Base-by-base conservation (phyloP, 2,113 vertebrate species). In the Notothenia coriiceps region DNA sequence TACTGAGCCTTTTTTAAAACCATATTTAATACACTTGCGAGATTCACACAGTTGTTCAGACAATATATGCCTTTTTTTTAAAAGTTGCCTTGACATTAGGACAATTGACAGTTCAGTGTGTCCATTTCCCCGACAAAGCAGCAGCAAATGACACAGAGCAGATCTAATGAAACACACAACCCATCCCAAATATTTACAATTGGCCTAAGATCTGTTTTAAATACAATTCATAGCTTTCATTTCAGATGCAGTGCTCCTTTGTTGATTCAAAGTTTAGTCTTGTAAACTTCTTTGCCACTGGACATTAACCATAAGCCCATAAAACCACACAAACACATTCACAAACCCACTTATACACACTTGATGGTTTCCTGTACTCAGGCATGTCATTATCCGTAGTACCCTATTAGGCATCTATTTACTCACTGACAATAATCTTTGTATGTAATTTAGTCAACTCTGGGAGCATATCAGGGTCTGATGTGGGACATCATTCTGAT, bases 381-480 rank as follows among this genome's bases (percentile, higher is more conserved):
- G 57, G 18, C 72, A 71, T 74, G 51, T 66, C 49, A 69, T 40
- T 11, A n/a, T 84, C 65, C 83, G 17, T 51, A 57, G 46, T 46
- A 71, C 88, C 86, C 81, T 91, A 85, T 91, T 85, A 92, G 89
- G 86, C 60, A 17, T 84, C 64, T 22, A 20, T 83, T 79, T 75
- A 59, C 66, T 83, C 50, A 44, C 54, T 75, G 85, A 86, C 80
- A 88, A 71, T 35, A 50, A 76, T 88, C 78, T 84, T 66, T 66
- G 51, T 46, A 66, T 80, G 70, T 74, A 35, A 81, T 84, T 87
- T 82, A 52, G 25, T 81, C 69, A 83, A 80, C 80, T 80, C 60
- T 61, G 47, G n/a, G 47, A 80, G 57, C 51, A 40, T 79, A 70
- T 76, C 66, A 62, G 79, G 69, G 66, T 71, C 82, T 70, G 70